Conservation (phyloP, 2,113 vertebrate genomes). For the Phaethon lepturus region DNA sequence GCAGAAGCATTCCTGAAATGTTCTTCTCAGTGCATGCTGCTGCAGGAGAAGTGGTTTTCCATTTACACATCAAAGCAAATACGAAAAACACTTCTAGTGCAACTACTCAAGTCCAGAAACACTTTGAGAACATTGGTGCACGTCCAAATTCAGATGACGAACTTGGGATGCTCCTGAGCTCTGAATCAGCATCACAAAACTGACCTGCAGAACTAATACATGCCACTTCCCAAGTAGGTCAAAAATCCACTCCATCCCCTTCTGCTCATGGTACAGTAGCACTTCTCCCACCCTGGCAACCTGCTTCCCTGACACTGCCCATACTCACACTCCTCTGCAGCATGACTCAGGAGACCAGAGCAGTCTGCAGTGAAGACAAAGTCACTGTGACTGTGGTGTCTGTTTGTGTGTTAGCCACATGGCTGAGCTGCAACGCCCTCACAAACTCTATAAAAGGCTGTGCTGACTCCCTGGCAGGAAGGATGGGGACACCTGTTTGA, state of each 20-base stretch:
- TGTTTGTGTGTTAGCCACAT: background rate
- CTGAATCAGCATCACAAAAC: background rate
- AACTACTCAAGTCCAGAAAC: background rate
- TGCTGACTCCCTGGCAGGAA: background rate
- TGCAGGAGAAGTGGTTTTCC: background rate
- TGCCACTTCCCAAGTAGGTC: background rate
- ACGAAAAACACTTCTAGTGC: background rate
- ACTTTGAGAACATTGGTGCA: background rate
- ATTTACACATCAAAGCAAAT: background rate
- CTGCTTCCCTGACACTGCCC: rapidly evolving
- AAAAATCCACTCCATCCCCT: background rate
- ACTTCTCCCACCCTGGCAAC: background rate
- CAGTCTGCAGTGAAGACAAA: background rate
- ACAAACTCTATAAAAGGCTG: background rate
- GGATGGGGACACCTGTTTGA: background rate
- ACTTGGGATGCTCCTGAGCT: background rate
- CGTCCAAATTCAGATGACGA: background rate
- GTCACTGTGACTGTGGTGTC: background rate
- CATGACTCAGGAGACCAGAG: background rate
- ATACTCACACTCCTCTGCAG: background rate
- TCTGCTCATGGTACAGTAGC: rapidly evolving
- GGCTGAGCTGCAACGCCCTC: background rate
- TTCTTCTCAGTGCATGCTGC: background rate
- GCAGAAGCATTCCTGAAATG: background rate
- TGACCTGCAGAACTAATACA: background rate